Evolutionary conservation across 1,140 invertebrate genomes (phyloP), one percentile per base, ranked within the genome.

Genomic region (Nomia melanderi): DNA sequence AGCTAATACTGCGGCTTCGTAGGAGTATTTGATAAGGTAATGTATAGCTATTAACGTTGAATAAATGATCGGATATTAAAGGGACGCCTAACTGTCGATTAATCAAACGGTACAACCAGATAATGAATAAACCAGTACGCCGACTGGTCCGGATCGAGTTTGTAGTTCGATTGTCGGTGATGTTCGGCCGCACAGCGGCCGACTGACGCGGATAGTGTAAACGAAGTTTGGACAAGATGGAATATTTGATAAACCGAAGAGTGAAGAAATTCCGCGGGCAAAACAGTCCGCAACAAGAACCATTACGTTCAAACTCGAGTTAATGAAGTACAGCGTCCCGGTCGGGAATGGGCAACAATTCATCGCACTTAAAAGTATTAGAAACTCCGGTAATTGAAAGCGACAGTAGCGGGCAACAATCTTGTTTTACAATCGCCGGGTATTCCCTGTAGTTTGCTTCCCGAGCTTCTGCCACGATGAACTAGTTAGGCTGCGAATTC

Each of bases 11-110:
- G n/a, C 29, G 36, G 17, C 3, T 33, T 31, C 33, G 47, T 17
- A 5, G 33, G 50, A 66, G 53, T 67, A 66, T 66, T 74, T 66
- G 72, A 66, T 74, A 74, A 65, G 62, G 50, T 33, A n/a, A 23
- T 66, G 47, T 57, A 56, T 6, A 66, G 50, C 27, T 56, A 44
- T 64, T 66, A 74, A 66, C 72, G 31, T 74, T 53, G 39, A 39
- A 74, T 56, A 66, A 74, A 74, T 25, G 72, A 54, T 25, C 25
- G 27, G 14, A 11, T n/a, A 36, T 74, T 56, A 65, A 41, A 66
- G 47, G 72, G n/a, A 29, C 36, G 17, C 8, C 25, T 20, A 12
- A n/a, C 11, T 33, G 33, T 25, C 11, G n/a, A 29, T 50, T 69
- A 33, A 60, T 39, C 53, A 20, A 44, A 2, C 6, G 25, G 33